Conservation (phyloP, 2,113 vertebrate genomes). For the Gymnarchus niloticus region DNA sequence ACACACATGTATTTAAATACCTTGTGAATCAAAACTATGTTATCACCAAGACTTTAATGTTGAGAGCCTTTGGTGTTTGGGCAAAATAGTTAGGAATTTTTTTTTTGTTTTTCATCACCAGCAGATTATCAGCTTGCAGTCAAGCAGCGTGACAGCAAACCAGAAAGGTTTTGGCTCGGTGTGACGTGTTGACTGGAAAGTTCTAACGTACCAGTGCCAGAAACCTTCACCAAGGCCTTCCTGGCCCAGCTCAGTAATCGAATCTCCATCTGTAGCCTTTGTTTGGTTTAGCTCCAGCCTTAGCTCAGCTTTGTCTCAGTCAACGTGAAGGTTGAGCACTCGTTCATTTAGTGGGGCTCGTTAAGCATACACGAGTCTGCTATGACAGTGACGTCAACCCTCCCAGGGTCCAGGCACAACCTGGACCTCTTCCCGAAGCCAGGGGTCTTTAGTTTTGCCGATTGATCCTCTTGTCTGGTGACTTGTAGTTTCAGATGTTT, state of each 20-base stretch:
- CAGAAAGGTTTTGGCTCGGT: not conserved
- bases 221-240: not conserved
- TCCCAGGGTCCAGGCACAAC: no score
- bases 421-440: not conserved
- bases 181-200: constrained; percentile 2
- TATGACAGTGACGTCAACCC: not conserved
- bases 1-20: constrained; percentile 36
- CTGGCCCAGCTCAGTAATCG: not conserved
- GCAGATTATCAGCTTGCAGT: not conserved
- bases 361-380: not conserved
- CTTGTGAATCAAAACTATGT: not conserved
- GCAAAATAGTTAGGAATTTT: not conserved
- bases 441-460: not conserved
- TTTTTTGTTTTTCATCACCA: not conserved
- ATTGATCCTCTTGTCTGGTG: not conserved
- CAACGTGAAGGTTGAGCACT: not conserved
- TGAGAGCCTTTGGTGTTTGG: not conserved
- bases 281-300: not conserved
- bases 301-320: not conserved
- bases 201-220: not conserved
- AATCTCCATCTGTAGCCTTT: not conserved
- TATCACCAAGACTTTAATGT: not conserved
- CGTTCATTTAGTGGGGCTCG: not conserved
- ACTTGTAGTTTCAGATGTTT: not conserved
- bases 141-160: not conserved